Evolutionary conservation across 1,140 invertebrate species (phyloP).

Genomic region (Aphidius ervi): DNA sequence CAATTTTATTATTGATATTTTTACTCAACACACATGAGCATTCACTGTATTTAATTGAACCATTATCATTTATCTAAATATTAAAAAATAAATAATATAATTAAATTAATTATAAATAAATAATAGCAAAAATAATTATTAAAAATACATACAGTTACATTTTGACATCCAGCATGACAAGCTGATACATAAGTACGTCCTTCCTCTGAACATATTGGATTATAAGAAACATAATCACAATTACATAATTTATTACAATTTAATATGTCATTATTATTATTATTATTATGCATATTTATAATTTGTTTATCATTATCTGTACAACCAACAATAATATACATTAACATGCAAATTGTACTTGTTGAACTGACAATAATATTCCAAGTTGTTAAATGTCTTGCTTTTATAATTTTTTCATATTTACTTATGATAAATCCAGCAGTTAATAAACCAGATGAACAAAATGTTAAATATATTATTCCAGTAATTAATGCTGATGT

Average conservation of each 20-base stretch:
- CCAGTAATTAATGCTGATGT: slow-evolving; percentile 67
- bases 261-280: slow-evolving; percentile 47
- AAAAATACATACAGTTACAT: slow-evolving; percentile 36
- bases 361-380: slow-evolving; percentile 67
- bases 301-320: slow-evolving; percentile 55
- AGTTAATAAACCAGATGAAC: slow-evolving; percentile 66
- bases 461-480: slow-evolving; percentile 66
- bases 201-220: slow-evolving; percentile 63
- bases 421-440: slow-evolving; percentile 67
- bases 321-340: slow-evolving; percentile 69
- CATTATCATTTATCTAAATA: slow-evolving; percentile 27
- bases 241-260: slow-evolving; percentile 62
- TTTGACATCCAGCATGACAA: slow-evolving; percentile 66
- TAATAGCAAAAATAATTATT: neutral
- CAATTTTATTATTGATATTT: slow-evolving; percentile 13
- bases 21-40: slow-evolving; percentile 54
- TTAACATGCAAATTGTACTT: slow-evolving; percentile 61
- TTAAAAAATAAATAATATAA: neutral
- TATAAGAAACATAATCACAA: slow-evolving; percentile 66
- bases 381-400: slow-evolving; percentile 67
- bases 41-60: slow-evolving; percentile 50
- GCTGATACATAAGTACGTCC: slow-evolving; percentile 64
- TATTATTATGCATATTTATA: slow-evolving; percentile 44
- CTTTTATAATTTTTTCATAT: slow-evolving; percentile 59
- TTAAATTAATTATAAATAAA: neutral